Conservation (phyloP, 2,113 vertebrate species). For the Euleptes europaea region DNA sequence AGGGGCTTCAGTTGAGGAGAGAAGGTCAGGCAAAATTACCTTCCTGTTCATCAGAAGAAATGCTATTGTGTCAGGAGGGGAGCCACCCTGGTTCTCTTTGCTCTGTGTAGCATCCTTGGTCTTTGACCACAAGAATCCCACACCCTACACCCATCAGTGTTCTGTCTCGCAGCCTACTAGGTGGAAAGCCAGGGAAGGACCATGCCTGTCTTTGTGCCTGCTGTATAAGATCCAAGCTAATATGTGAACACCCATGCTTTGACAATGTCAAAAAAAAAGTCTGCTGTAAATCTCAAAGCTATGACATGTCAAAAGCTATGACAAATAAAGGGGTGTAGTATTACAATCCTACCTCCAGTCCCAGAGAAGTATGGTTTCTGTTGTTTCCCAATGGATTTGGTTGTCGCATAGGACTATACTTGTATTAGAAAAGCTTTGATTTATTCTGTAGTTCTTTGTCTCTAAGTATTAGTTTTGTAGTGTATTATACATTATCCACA, state of each 20-base stretch:
- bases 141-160: too few species aligned
- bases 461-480: neutral
- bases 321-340: neutral
- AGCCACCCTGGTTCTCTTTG: too few species aligned
- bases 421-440: neutral
- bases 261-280: neutral
- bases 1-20: too few species aligned
- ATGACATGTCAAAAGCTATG: neutral
- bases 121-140: too few species aligned
- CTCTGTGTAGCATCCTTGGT: too few species aligned
- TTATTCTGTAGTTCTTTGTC: too few species aligned
- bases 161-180: too few species aligned
- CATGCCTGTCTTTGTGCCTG: neutral
- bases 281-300: neutral
- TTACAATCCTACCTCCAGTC: neutral
- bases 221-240: neutral
- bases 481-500: neutral
- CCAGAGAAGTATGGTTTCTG: fast-evolving
- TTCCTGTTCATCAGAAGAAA: too few species aligned
- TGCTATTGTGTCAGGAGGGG: too few species aligned
- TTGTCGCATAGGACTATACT: neutral
- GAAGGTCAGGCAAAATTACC: too few species aligned
- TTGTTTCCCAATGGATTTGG: neutral
- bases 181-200: neutral
- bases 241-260: neutral